Base-by-base conservation (phyloP, 2,797 vertebrate genomes). In the Percopsis omiscomaycus region DNA sequence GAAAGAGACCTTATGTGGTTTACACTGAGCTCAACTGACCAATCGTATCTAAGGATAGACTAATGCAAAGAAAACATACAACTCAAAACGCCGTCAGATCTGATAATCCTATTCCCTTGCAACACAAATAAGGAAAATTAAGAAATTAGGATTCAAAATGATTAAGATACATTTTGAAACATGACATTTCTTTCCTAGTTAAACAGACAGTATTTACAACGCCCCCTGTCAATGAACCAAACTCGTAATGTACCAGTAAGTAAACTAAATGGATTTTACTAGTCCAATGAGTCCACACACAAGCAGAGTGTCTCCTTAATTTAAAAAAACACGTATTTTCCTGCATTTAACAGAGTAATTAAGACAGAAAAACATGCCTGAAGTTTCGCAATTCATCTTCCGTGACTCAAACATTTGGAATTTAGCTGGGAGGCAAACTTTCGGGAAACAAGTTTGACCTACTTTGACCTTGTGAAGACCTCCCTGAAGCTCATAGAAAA, bases 391-490 rank as follows among this genome's bases (percentile, higher is more conserved):
- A 49, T 61, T 79, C 67, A 84, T 74, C 61, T 82, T 57, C 78
- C 57, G 75, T 87, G 85, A 90, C 74, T 88, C 86, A 89, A 86
- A 83, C 73, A 67, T 68, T 67, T 78, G 85, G 84, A 85, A 89
- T 86, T 82, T 66, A 68, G 60, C 59, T 42, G 69, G 58, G 64
- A 76, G 73, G 80, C 42, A 55, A 66, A 79, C 64, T 71, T 74
- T 79, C 61, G 77, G 74, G 69, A 81, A 75, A 65, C 15, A 30
- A 82, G 59, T 3, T 8, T 32, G 61, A 77, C 82, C 82, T 82
- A 77, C 73, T 84, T 71, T 85, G 78, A 89, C 84, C 77, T 75
- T 57, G 49, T 37, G 45, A 59, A 76, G 63, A 75, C 60, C 44
- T 76, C 69, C 37, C 53, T 70, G 8, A 42, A 63, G 54, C 52